phyloP scores from a whole-genome alignment of 92 coral and sea anemone genomes.

The Diadumene lineata region DNA sequence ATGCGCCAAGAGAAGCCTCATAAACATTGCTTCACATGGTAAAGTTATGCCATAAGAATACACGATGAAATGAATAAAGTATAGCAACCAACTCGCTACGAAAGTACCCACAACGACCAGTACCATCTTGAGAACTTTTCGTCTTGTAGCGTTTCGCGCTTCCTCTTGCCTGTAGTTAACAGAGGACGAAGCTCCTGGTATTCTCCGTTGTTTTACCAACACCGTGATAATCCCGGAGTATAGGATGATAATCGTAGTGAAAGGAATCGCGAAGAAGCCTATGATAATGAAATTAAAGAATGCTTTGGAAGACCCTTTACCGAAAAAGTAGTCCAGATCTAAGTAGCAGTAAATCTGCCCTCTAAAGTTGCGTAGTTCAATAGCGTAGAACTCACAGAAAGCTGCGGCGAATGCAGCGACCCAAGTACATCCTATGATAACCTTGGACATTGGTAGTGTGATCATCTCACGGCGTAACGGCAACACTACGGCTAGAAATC shows the following conservation, averaged over 20 bases:
- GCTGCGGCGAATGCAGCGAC: slow-evolving; percentile 50
- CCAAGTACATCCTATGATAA: slow-evolving; percentile 53
- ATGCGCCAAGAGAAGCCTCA: slow-evolving; percentile 64
- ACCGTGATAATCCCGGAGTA: slow-evolving; percentile 61
- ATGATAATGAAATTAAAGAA: slow-evolving; percentile 56
- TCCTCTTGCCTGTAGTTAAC: slow-evolving; percentile 10
- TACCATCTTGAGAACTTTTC: slow-evolving; percentile 63
- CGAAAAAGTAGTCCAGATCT: slow-evolving; percentile 59
- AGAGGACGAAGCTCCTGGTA: slow-evolving; percentile 35
- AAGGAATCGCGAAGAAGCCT: slow-evolving; percentile 58
- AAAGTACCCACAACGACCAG: slow-evolving; percentile 63
- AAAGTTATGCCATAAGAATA: slow-evolving; percentile 54
- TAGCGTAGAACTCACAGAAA: slow-evolving; percentile 58
- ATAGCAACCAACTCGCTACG: slow-evolving; percentile 69
- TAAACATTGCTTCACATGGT: slow-evolving; percentile 51
- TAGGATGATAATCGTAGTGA: slow-evolving; percentile 46
- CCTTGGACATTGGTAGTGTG: slow-evolving; percentile 34
- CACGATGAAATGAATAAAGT: slow-evolving; percentile 60
- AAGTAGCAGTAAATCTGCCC: slow-evolving; percentile 47
- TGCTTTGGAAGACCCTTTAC: slow-evolving; percentile 61
- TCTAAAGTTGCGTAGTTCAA: slow-evolving; percentile 10
- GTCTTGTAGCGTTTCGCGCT: slow-evolving; percentile 29
- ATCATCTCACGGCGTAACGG: slow-evolving; percentile 58
- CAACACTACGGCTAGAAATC: slow-evolving; percentile 67
- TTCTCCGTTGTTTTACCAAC: slow-evolving; percentile 42